Conservation (phyloP, 1,140 invertebrate genomes). For the Cyclina sinensis region DNA sequence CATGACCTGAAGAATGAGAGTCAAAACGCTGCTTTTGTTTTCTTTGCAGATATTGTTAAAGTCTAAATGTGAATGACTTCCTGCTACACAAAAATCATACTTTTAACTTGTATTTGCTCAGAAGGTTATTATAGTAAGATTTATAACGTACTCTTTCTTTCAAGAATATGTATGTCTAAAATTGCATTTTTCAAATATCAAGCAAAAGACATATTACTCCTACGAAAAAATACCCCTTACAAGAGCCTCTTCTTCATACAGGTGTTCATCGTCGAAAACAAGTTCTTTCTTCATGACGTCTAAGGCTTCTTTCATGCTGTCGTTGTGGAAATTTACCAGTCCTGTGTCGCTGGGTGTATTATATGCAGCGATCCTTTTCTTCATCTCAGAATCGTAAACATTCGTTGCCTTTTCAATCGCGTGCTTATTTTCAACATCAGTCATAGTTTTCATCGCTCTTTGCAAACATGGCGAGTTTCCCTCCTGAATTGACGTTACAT, state of each 20-base stretch:
- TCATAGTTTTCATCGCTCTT: background rate
- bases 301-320: background rate
- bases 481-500: background rate
- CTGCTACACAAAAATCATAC: background rate
- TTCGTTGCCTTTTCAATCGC: background rate
- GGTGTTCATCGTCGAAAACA: background rate
- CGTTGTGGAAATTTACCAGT: background rate
- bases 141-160: background rate
- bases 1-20: background rate
- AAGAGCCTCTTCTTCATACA: slow-evolving; percentile 10
- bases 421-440: background rate
- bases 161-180: background rate
- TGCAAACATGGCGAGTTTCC: background rate
- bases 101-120: background rate
- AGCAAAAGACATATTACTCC: background rate
- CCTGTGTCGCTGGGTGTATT: background rate
- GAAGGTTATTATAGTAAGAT: background rate
- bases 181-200: background rate
- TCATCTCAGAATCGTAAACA: background rate
- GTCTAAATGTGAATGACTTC: background rate
- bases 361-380: background rate
- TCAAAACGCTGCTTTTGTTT: background rate
- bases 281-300: background rate
- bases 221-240: background rate
- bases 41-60: background rate